These are phyloP conservation scores for Paramisgurnus dabryanus DNA, from an alignment of 2,113 vertebrate genomes.

Conservation along the genomic window DNA sequence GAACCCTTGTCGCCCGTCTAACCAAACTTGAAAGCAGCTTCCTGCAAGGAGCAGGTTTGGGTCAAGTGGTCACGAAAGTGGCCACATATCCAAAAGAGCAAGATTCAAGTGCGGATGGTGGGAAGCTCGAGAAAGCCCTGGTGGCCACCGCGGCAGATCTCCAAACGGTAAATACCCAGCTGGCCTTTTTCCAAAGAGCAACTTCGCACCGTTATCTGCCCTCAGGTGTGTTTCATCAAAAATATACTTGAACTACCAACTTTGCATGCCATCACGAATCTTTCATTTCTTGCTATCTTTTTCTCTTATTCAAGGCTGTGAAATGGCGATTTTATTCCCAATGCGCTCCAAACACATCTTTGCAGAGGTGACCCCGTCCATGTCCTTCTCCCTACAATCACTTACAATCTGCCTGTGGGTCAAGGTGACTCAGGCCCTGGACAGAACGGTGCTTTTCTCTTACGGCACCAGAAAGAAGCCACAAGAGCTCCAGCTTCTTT, in stretches of 20 bases:
- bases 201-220: conserved; percentile 10
- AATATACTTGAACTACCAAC: not conserved
- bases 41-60: conserved; percentile 9
- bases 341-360: conserved; percentile 92
- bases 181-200: conserved; percentile 43
- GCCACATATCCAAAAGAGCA: conserved; percentile 51
- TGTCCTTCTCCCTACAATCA: conserved; percentile 71
- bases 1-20: conserved; percentile 36
- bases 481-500: conserved; percentile 87
- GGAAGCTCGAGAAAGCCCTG: conserved; percentile 58
- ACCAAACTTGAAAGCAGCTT: conserved; percentile 52
- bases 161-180: conserved; percentile 63
- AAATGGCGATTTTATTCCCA: conserved; percentile 87
- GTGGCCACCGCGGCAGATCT: conserved; percentile 65
- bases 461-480: conserved; percentile 87
- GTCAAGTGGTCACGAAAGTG: conserved; percentile 44
- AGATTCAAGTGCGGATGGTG: conserved; percentile 47
- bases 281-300: not conserved
- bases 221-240: conserved; percentile 32
- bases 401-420: conserved; percentile 90
- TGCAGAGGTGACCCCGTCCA: conserved; percentile 77
- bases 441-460: conserved; percentile 89
- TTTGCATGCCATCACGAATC: not conserved
- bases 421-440: conserved; percentile 77
- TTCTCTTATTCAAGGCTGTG: conserved; percentile 77